phyloP scores from a whole-genome alignment of 2,888 invertebrate genomes.

The Diplazon laetatorius region DNA sequence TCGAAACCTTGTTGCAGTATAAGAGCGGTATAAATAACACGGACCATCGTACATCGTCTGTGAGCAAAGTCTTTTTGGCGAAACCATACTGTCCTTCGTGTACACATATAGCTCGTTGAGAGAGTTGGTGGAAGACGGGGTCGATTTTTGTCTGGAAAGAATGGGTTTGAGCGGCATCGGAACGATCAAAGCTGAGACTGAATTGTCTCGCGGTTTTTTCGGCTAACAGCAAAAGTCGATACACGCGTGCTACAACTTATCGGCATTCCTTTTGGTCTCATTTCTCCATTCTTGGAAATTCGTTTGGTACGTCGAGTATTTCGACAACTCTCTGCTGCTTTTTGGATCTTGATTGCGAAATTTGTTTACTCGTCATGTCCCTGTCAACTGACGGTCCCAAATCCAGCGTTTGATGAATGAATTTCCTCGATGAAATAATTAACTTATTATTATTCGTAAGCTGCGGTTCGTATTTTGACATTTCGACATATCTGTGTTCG shows the following conservation, averaged over 20 bases:
- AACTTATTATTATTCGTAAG: too few species aligned
- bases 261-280: conserved; percentile 15
- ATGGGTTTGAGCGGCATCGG: conserved; percentile 16
- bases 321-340: conserved; percentile 6
- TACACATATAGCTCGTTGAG: conserved; percentile 3
- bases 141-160: conserved; percentile 45
- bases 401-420: neutral
- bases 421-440: too few species aligned
- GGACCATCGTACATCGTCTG: neutral
- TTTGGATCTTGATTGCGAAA: conserved; percentile 35
- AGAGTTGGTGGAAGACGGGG: conserved; percentile 26
- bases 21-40: neutral
- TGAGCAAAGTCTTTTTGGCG: neutral
- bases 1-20: conserved; percentile 22
- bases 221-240: conserved; percentile 6
- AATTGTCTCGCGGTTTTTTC: conserved; percentile 33
- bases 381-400: neutral
- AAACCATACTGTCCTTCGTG: neutral
- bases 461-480: too few species aligned
- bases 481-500: neutral
- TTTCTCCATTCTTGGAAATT: conserved; percentile 36
- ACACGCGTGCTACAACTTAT: conserved; percentile 3
- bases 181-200: conserved; percentile 47
- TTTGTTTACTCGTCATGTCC: conserved; percentile 32
- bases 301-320: conserved; percentile 29